Conservation (phyloP, 2,888 invertebrate species). For the Drosophila maculinotata region DNA sequence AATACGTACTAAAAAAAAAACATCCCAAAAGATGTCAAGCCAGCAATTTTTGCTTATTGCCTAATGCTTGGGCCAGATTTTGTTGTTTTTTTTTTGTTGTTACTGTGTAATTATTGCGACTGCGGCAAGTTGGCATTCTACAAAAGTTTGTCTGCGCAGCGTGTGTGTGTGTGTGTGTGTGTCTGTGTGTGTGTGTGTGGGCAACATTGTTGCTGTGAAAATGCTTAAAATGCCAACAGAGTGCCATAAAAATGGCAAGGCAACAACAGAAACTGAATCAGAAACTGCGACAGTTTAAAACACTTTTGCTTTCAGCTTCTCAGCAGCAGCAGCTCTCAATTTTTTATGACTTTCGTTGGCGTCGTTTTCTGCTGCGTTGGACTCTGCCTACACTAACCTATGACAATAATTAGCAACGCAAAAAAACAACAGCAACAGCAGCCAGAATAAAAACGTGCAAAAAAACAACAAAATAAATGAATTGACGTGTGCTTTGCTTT, state of each 20-base stretch:
- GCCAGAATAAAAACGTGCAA: constrained; percentile 24
- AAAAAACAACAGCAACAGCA: constrained; percentile 31
- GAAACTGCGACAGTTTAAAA: constrained; percentile 36
- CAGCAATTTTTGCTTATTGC: constrained; percentile 49
- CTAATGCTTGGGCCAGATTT: constrained; percentile 49
- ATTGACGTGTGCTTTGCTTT: constrained; percentile 29
- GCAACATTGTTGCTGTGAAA: constrained; percentile 62
- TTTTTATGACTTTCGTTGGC: constrained; percentile 62
- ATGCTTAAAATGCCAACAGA: constrained; percentile 68
- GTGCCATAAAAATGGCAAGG: constrained; percentile 57
- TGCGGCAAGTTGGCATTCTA: constrained; percentile 39
- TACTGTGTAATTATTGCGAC: constrained; percentile 49
- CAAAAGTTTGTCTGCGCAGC: constrained; percentile 10
- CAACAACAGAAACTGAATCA: constrained; percentile 16
- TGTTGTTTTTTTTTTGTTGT: constrained; percentile 18
- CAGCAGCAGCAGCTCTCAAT: constrained; percentile 46
- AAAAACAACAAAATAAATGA: constrained; percentile 38
- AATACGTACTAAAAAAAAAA: constrained; percentile 46
- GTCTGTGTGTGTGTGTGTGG: constrained; percentile 38
- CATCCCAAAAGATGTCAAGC: constrained; percentile 57
- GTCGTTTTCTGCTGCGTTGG: constrained; percentile 36
- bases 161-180: constrained; percentile 32
- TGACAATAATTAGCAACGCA: constrained; percentile 80
- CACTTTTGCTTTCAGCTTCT: constrained; percentile 79
- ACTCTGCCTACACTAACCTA: constrained; percentile 81